phyloP scores from a whole-genome alignment of 2,113 vertebrate species.

The Mormoops blainvillei region DNA sequence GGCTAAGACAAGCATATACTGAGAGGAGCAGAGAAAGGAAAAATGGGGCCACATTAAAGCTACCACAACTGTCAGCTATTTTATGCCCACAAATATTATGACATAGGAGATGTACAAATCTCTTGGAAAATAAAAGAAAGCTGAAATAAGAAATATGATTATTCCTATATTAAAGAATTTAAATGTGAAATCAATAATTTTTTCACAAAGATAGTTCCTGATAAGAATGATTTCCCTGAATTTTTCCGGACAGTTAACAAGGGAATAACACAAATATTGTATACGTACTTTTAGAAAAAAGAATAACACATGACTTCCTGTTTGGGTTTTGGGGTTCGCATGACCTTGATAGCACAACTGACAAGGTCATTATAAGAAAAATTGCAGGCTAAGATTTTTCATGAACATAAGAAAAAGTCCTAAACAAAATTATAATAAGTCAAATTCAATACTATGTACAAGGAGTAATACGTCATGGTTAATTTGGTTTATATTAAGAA shows the following conservation, averaged over 20 bases:
- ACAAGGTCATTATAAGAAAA: background rate
- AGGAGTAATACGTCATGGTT: background rate
- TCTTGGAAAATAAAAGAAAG: background rate
- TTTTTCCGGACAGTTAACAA: background rate
- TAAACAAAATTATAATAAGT: background rate
- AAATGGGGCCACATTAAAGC: background rate
- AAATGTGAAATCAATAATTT: background rate
- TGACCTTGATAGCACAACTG: background rate
- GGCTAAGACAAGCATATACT: accelerated
- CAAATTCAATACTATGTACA: background rate
- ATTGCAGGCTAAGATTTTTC: background rate
- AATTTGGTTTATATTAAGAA: background rate
- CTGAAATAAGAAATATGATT: background rate
- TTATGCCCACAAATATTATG: background rate
- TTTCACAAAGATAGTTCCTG: background rate
- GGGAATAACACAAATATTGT: background rate
- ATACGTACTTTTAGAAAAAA: background rate
- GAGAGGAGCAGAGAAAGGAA: background rate
- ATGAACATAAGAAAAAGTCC: background rate
- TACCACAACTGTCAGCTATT: background rate
- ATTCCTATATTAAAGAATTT: background rate
- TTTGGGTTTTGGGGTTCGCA: background rate
- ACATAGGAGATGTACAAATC: background rate
- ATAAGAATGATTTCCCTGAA: background rate
- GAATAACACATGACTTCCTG: background rate